phyloP scores from a whole-genome alignment of 2,888 invertebrate genomes.

The Polyploca ridens region DNA sequence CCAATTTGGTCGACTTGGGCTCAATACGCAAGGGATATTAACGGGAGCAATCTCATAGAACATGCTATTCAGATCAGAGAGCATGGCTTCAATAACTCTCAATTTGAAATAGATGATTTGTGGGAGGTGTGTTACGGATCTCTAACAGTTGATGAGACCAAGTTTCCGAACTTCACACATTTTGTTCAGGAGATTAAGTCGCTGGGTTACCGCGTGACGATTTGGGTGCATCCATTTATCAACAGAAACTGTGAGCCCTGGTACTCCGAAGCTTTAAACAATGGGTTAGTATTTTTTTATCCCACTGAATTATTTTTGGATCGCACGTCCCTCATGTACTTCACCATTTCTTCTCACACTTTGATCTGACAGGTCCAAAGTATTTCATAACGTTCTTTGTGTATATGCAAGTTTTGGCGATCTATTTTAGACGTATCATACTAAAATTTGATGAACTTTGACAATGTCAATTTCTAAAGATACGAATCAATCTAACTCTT shows the following conservation, averaged over 20 bases:
- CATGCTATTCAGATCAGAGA: conserved; percentile 87
- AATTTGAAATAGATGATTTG: conserved; percentile 93
- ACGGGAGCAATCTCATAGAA: conserved; percentile 84
- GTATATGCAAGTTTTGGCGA: neutral
- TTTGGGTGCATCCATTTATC: conserved; percentile 96
- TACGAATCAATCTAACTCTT: conserved; percentile 1
- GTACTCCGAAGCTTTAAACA: conserved; percentile 82
- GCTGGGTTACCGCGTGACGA: conserved; percentile 89
- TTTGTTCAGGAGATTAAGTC: conserved; percentile 86
- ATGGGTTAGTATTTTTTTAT: conserved; percentile 69
- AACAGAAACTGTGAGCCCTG: conserved; percentile 88
- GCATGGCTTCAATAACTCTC: conserved; percentile 88
- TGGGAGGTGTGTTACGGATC: conserved; percentile 96
- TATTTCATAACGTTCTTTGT: too few relatives aligned
- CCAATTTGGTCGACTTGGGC: conserved; percentile 97
- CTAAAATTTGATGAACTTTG: neutral
- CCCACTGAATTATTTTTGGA: neutral
- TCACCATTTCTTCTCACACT: too few relatives aligned
- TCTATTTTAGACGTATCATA: neutral
- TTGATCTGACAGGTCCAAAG: too few relatives aligned
- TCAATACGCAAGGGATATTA: conserved; percentile 86
- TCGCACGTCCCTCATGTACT: too few relatives aligned
- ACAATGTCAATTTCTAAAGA: neutral
- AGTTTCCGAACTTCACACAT: conserved; percentile 88
- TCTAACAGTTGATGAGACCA: conserved; percentile 87